phyloP scores from a whole-genome alignment of 2,113 vertebrate species.

The Petromus typicus region DNA sequence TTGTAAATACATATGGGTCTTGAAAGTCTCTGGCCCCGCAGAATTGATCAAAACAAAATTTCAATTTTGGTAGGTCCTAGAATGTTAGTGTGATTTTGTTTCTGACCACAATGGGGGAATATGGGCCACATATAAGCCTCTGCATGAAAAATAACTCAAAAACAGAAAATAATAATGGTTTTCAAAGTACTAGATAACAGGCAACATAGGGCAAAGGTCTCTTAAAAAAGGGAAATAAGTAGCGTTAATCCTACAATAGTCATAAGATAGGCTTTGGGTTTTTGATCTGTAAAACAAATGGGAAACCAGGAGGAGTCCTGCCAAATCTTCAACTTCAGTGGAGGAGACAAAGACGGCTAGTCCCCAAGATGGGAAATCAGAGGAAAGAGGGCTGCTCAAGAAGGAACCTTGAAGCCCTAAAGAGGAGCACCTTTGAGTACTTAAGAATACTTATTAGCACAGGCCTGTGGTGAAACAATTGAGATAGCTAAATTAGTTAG shows the following conservation, averaged over 20 bases:
- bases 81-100: neutral
- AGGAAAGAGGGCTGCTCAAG: neutral
- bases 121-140: neutral
- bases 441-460: neutral
- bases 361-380: neutral
- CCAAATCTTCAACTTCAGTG: neutral
- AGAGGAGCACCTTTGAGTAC: neutral
- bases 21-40: neutral
- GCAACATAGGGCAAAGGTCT: neutral
- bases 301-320: neutral
- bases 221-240: neutral
- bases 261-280: neutral
- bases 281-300: neutral
- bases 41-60: slow-evolving; percentile 20
- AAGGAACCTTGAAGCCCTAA: neutral
- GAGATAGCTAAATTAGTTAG: too few species aligned
- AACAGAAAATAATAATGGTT: neutral
- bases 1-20: neutral
- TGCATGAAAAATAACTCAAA: neutral
- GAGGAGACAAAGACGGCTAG: neutral
- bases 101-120: neutral
- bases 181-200: neutral
- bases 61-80: neutral
- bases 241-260: neutral
- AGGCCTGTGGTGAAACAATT: neutral